Conservation (phyloP, 2,888 invertebrate species). For the Caenorhabditis macrosperma region DNA sequence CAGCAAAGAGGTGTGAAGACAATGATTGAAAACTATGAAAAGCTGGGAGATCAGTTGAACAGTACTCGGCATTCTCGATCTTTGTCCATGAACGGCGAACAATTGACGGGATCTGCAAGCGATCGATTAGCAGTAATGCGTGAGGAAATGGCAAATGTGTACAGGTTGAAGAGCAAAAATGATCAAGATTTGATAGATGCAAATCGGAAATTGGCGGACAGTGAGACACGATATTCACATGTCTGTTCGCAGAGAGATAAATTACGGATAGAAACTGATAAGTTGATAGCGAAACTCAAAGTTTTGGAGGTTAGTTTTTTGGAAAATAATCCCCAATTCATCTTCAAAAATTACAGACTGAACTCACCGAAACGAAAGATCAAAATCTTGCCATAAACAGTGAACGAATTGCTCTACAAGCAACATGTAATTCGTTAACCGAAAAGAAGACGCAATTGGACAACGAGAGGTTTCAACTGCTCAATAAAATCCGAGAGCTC, state of each 20-base stretch:
- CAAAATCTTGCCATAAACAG: slow-evolving; percentile 17
- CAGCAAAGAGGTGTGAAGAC: slow-evolving; percentile 23
- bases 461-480: slow-evolving; percentile 90
- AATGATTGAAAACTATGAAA: slow-evolving; percentile 39
- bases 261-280: slow-evolving; percentile 14
- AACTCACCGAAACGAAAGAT: slow-evolving; percentile 31
- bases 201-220: slow-evolving; percentile 47
- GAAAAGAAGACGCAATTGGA: slow-evolving; percentile 91
- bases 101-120: slow-evolving; percentile 9
- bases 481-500: slow-evolving; percentile 91
- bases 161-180: slow-evolving; percentile 73
- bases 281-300: slow-evolving; percentile 13
- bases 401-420: slow-evolving; percentile 36
- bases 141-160: slow-evolving; percentile 68
- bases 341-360: slow-evolving; percentile 19
- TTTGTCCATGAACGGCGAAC: slow-evolving; percentile 19
- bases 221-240: slow-evolving; percentile 22
- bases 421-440: slow-evolving; percentile 23
- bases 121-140: slow-evolving; percentile 59
- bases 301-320: slow-evolving; percentile 11
- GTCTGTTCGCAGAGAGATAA: slow-evolving; percentile 34
- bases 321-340: too few species aligned
- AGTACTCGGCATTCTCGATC: slow-evolving; percentile 5
- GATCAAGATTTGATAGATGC: slow-evolving; percentile 68
- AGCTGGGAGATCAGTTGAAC: slow-evolving; percentile 40